Evolutionary conservation across 2,797 vertebrate species (phyloP), one percentile per base, ranked within the genome.

Genomic region (Lepilemur ruficaudatus): DNA sequence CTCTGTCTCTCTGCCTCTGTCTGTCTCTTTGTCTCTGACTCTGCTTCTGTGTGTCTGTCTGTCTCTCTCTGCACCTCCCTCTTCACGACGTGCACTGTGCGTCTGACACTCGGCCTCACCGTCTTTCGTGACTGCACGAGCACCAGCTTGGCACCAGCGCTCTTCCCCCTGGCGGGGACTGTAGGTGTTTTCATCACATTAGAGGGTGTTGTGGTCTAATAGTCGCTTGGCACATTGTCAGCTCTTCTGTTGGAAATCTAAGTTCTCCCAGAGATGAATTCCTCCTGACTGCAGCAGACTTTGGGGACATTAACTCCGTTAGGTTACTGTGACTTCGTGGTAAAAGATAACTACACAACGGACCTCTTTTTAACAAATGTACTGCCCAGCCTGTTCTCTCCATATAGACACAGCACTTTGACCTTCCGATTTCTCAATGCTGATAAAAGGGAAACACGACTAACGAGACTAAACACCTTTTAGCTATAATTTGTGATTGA

Each of bases 101-200:
- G 1, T 23, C 3, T 14, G 8, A 25, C 23, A 55, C 55, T 52
- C 12, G 14, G n/a, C 65, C 32, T 73, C 20, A 6, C 7, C 1
- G 0, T 75, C 61, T 12, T 15, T 18, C 57, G 15, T 9, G 32
- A 70, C 11, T 63, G 13, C 5, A 59, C 8, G 30, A 30, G 12
- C 35, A 12, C 15, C 17, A 10, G 28, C 10, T 1, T 7, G 1
- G 38, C 28, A 1, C 12, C 18, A 15, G 10, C 4, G 30, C 23
- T 63, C 25, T 48, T n/a, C 17, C 1, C 14, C 35, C 35, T 13
- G 32, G 72, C 14, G 65, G n/a, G 13, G 1, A 52, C 5, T 18
- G 0, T 75, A n/a, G 38, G n/a, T 35, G 11, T 12, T 6, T 22
- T 61, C 63, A 25, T 48, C 13, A 7, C 23, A 9, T 30, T 80